phyloP scores from a whole-genome alignment of 2,113 vertebrate genomes.

The Lophotis ruficrista region DNA sequence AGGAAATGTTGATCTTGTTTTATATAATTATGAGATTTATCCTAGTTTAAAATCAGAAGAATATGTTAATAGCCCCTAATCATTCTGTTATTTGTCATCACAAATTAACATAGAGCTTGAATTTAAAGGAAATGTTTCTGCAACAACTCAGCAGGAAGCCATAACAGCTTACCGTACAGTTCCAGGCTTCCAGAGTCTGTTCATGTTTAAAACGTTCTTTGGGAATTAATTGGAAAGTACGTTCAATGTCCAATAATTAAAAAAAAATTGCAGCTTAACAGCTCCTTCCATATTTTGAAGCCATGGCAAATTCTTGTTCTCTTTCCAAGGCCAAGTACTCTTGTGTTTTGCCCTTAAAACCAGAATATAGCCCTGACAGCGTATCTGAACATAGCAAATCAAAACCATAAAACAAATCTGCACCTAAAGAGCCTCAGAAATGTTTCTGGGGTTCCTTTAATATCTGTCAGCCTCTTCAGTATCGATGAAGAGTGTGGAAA shows the following conservation, averaged over 20 bases:
- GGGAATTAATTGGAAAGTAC: not conserved
- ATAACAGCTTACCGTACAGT: not conserved
- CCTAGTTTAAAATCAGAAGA: not conserved
- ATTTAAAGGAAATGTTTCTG: conserved; percentile 36
- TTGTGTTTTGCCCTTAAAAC: not conserved
- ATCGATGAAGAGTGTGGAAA: not conserved
- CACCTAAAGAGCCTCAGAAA: not conserved
- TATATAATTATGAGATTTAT: not conserved
- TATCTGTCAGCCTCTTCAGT: not conserved
- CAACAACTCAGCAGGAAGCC: conserved; percentile 21
- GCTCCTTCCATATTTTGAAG: not conserved
- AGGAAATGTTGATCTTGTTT: not conserved
- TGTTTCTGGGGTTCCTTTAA: not conserved
- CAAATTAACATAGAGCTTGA: not conserved
- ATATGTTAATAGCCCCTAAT: conserved; percentile 10
- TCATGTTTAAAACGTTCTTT: not conserved
- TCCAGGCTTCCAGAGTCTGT: not conserved
- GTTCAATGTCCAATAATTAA: not conserved
- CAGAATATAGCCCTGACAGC: not conserved
- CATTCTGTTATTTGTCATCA: conserved; percentile 14
- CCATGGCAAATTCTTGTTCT: not conserved
- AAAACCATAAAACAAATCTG: not conserved
- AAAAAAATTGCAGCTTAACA: not conserved
- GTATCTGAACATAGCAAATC: not conserved
- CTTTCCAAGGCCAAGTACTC: not conserved